A percentile compares a stretch with the other conserved stretches of the same genome.
These are phyloP conservation scores for Nasonia giraulti DNA, from an alignment of 1,140 invertebrate genomes.

Conservation along the genomic window DNA sequence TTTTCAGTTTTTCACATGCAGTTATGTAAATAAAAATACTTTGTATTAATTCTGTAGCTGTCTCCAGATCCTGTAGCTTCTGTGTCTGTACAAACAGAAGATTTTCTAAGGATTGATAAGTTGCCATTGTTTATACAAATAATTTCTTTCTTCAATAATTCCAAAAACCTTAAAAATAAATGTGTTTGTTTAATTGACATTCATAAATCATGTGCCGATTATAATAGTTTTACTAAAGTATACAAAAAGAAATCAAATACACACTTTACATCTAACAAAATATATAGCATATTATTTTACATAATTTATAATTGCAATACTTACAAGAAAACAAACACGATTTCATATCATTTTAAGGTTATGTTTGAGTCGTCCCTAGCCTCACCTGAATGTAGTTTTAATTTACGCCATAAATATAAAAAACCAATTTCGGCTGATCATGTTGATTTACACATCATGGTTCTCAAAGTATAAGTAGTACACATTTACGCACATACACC, in stretches of 20 bases:
- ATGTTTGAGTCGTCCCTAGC: background rate
- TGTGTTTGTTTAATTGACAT: no score
- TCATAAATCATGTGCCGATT: background rate
- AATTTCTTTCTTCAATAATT: background rate
- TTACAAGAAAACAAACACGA: background rate
- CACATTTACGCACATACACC: no score
- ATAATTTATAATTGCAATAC: background rate
- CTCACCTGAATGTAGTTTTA: background rate
- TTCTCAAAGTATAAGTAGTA: no score
- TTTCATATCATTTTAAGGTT: background rate
- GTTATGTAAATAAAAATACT: slow-evolving; percentile 32
- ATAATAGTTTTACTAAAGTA: no score
- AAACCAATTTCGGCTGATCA: no score
- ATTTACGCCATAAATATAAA: background rate
- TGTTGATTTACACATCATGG: no score
- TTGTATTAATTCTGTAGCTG: slow-evolving; percentile 45
- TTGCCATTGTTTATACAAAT: slow-evolving; percentile 21
- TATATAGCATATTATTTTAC: background rate
- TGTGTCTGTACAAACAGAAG: slow-evolving; percentile 43
- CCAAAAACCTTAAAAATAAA: background rate
- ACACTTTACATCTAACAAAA: background rate
- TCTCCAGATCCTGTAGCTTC: slow-evolving; percentile 50
- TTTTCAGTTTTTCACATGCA: background rate
- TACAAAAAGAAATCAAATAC: background rate
- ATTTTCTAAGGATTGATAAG: slow-evolving; percentile 44